Percentiles rank a stretch among this genome's conserved stretches.
phyloP scores from a whole-genome alignment of 2,888 invertebrate species.

The Stictocephala bisonia region DNA sequence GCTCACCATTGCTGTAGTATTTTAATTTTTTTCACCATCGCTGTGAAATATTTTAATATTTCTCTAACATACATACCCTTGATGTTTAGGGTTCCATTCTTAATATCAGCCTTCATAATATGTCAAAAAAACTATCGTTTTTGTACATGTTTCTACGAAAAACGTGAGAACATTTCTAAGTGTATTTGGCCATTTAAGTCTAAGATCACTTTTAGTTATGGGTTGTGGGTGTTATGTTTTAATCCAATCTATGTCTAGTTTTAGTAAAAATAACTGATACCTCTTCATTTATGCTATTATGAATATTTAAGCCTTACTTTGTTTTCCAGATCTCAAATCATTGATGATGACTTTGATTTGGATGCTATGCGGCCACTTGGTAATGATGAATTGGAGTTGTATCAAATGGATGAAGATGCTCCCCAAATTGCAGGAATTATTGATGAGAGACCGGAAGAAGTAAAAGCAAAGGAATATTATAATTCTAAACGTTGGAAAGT shows the following conservation, averaged over 20 bases:
- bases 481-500: slow-evolving; percentile 64
- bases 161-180: too few relatives aligned
- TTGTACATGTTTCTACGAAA: too few relatives aligned
- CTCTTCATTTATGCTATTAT: neutral
- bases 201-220: too few relatives aligned
- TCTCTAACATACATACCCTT: too few relatives aligned
- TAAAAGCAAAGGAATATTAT: slow-evolving; percentile 61
- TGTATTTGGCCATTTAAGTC: too few relatives aligned
- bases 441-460: slow-evolving; percentile 81
- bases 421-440: slow-evolving; percentile 90
- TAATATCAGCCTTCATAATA: too few relatives aligned
- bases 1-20: too few relatives aligned
- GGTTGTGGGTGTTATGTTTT: neutral
- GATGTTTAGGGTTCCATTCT: too few relatives aligned
- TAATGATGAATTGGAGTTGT: slow-evolving; percentile 74
- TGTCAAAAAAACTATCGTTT: too few relatives aligned
- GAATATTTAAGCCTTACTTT: neutral
- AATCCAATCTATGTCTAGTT: neutral
- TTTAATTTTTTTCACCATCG: too few relatives aligned
- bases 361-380: slow-evolving; percentile 71
- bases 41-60: too few relatives aligned
- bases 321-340: slow-evolving; percentile 78
- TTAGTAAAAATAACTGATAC: too few relatives aligned
- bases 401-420: slow-evolving; percentile 84
- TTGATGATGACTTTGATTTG: slow-evolving; percentile 85